Evolutionary conservation across 2,888 invertebrate genomes (phyloP), one percentile per base, ranked within the genome.

Genomic region (Scaptomyza tumidula): DNA sequence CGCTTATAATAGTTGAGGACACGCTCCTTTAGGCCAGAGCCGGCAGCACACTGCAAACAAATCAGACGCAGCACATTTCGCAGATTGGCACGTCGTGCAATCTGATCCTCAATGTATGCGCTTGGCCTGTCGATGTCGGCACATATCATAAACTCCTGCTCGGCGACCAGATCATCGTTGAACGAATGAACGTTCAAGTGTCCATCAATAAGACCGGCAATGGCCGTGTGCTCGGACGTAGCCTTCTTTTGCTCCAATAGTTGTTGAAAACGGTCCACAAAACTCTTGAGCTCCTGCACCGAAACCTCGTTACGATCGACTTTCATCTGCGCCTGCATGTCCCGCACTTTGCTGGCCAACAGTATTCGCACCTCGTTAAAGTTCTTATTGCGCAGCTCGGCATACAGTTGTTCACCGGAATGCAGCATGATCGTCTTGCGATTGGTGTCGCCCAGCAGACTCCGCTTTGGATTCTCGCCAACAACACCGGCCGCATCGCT

Each of bases 211-310:
- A 98, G 94, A 91, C 98, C 98, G 0, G 98, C 98, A 79, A 99
- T 97, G 37, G 98, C 96, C 6, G 97, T 98, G 89, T 99, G 98
- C 92, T 94, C 93, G 35, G 96, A 95, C n/a, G 98, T 93, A 1
- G 97, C 97, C 89, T 96, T 95, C 89, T 98, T 98, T 75, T 96
- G 95, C 19, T 95, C 96, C 88, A 98, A 93, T 93, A 99, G 94
- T 81, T 96, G 96, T 0, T 98, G 98, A 73, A 99, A 93, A 55
- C 96, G 95, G 37, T 97, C 95, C 3, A 99, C 98, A 91, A 98
- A 98, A 88, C 96, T 95, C 90, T 98, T 98, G 93, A 99, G 97
- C 92, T 98, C 98, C 86, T 97, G 97, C n/a, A 99, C 96, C 0
- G 98, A 96, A 91, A 97, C 97, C 59, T 97, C 96, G 52, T 94